Percentiles rank a stretch among this genome's conserved stretches.
Conservation (phyloP, 2,888 invertebrate species). For the Tryphoninae sp. region DNA sequence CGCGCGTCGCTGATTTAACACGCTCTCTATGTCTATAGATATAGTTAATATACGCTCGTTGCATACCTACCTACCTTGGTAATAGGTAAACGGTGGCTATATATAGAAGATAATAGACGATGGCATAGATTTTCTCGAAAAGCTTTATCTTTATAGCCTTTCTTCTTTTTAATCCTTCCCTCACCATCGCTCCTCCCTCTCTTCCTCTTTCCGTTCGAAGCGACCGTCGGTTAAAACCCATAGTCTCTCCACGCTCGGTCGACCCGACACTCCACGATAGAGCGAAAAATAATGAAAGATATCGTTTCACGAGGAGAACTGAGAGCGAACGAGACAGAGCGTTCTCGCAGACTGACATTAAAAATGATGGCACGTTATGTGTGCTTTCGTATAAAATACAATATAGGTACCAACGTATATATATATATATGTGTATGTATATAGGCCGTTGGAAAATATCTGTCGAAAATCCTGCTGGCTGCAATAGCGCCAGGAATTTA, state of each 20-base stretch:
- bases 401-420: not conserved
- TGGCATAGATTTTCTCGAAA: conserved; percentile 29
- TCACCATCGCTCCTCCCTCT: not conserved
- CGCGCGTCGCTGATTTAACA: conserved; percentile 43
- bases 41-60: not conserved
- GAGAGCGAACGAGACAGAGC: not conserved
- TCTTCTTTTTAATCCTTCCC: conserved; percentile 24
- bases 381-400: not conserved
- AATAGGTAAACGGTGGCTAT: not conserved
- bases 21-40: conserved; percentile 9
- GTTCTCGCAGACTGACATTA: conserved; percentile 17
- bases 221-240: conserved; percentile 4
- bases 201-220: not conserved
- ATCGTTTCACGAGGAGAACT: conserved; percentile 21
- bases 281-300: conserved; percentile 48
- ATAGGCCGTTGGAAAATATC: not conserved
- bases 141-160: conserved; percentile 51
- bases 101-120: conserved; percentile 25
- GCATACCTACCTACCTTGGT: conserved; percentile 1
- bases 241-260: conserved; percentile 1
- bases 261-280: conserved; percentile 27
- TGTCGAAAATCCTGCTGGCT: not conserved
- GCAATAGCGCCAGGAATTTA: conserved; percentile 19
- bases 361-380: not conserved
- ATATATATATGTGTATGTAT: not conserved